phyloP scores from a whole-genome alignment of 2,113 vertebrate species.

The Hippolais icterina region DNA sequence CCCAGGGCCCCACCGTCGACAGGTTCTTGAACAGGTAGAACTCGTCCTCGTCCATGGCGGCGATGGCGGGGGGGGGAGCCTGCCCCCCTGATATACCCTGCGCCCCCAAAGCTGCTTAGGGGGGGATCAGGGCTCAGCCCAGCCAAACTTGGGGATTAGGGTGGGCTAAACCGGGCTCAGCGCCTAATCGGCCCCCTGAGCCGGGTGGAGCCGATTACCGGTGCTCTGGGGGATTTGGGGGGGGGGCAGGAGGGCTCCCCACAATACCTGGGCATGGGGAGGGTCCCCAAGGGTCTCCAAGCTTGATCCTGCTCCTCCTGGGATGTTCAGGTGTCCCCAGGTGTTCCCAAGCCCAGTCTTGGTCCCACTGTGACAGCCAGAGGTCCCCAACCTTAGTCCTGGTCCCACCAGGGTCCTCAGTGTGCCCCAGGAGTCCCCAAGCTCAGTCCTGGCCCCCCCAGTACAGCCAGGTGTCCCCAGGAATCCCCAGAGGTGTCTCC shows the following conservation, averaged over 20 bases:
- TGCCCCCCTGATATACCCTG: conserved; percentile 36
- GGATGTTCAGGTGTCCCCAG: not conserved
- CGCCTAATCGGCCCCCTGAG: not conserved
- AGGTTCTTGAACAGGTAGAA: conserved; percentile 82
- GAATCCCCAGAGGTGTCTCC: not conserved
- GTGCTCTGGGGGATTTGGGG: not conserved
- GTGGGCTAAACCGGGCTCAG: not conserved
- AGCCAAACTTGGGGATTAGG: conserved; percentile 64
- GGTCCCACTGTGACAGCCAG: not conserved
- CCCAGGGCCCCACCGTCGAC: conserved; percentile 77
- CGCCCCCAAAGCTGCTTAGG: conserved; percentile 37
- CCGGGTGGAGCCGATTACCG: not conserved
- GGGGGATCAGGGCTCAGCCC: conserved; percentile 6
- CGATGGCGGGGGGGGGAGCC: not conserved
- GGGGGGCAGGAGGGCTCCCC: not conserved
- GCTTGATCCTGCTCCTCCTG: not conserved
- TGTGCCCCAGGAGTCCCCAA: no score
- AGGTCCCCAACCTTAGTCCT: not conserved
- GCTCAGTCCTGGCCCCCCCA: not conserved
- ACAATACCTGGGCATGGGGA: not conserved
- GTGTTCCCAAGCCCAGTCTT: not conserved
- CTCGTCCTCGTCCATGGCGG: conserved; percentile 73
- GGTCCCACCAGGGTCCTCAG: not conserved
- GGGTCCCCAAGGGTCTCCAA: not conserved
- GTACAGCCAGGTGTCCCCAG: not conserved